A percentile compares a stretch with the other conserved stretches of the same genome.
phyloP scores from a whole-genome alignment of 2,888 invertebrate genomes.

The Troides aeacus region DNA sequence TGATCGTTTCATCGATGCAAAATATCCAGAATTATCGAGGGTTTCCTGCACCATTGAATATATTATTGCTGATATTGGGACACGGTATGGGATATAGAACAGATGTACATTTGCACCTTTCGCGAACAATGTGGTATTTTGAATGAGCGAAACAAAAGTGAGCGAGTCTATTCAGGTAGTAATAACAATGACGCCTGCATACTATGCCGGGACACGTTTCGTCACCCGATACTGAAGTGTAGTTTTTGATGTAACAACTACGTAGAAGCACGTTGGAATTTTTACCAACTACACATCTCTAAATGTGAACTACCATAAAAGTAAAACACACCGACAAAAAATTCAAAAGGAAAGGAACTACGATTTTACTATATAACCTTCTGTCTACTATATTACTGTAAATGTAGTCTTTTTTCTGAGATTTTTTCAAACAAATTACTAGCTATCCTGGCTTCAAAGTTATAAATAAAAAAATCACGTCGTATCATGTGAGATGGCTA shows the following conservation, averaged over 20 bases:
- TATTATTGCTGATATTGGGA: background rate
- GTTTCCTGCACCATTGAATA: background rate
- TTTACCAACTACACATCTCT: background rate
- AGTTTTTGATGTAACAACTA: conserved; percentile 4
- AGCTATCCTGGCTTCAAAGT: no score
- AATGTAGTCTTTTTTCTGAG: no score
- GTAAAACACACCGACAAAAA: no score
- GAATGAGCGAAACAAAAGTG: conserved; percentile 53
- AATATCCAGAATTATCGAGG: background rate
- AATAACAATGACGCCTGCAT: conserved; percentile 45
- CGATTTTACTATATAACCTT: no score
- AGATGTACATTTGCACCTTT: conserved; percentile 41
- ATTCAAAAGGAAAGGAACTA: no score
- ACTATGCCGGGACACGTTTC: conserved; percentile 33
- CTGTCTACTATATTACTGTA: no score
- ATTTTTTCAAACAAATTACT: no score
- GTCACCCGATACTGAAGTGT: conserved; percentile 32
- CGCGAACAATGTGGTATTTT: conserved; percentile 50
- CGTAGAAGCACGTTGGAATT: background rate
- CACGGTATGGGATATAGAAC: conserved; percentile 31
- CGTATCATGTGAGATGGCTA: background rate
- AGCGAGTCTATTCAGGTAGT: conserved; percentile 47
- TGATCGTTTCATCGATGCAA: background rate
- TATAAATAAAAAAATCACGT: no score
- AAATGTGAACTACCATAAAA: background rate